Evolutionary conservation across 2,113 vertebrate species (phyloP), one percentile per base, ranked within the genome.

Genomic region (Paraplagusia blochii): DNA sequence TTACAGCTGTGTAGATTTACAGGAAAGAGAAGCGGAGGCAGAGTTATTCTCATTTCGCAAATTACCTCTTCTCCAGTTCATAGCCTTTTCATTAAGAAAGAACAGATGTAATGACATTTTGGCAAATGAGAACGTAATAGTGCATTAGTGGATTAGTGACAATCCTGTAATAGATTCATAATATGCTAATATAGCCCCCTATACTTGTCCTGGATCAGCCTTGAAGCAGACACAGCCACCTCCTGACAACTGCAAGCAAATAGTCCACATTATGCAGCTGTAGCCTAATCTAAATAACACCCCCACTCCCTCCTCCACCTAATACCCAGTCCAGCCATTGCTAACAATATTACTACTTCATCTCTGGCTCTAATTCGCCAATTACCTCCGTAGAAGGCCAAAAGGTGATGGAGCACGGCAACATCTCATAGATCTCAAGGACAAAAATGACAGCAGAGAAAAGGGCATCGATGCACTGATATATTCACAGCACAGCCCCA

Each of bases 371-470:
- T 55, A 66, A 65, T 65, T 80, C 58, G 58, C 73, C 82, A 84
- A 86, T 84, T 86, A 84, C 72, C 4, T 0, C 69, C 49, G 33
- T 15, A 11, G 63, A 80, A 80, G 84, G 72, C 80, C 82, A 81
- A 66, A 65, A 66, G 79, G 75, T 74, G 75, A 70, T 69, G 44
- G 65, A 79, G 70, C 48, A 61, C 46, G 51, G 67, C 48, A 55
- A 55, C 63, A 58, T 72, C 59, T 69, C 69, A 69, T 85, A 85
- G 74, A 85, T 85, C 77, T 80, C 73, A 62, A 70, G 70, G 75
- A 83, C 74, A 59, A 66, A 63, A 57, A 72, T 59, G 79, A 74
- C 75, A 75, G 61, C 19, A n/a, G 43, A 58, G 78, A 62, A 83
- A 85, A 82, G 76, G 83, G 65, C 79, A 72, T 16, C n/a, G 12